Evolutionary conservation across 53 echinoderm and acorn worm species (phyloP).

Genomic region (Astropecten irregularis): DNA sequence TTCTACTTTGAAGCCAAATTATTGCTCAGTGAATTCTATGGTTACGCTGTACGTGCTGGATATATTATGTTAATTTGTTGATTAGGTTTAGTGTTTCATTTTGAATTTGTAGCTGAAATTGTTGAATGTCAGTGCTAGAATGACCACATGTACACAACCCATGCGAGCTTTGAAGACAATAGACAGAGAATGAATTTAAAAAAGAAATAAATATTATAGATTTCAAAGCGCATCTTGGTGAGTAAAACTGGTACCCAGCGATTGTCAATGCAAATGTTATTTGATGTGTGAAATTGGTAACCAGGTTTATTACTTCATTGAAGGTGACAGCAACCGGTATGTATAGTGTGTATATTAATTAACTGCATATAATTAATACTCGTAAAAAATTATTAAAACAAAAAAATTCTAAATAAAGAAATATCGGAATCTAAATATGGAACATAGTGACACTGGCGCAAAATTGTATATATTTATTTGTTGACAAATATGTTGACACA

Average conservation of each 20-base stretch:
- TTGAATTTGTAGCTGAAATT: neutral
- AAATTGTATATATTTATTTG: constrained; percentile 49
- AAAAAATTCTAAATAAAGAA: too few species aligned
- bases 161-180: too few species aligned
- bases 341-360: constrained; percentile 17
- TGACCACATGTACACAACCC: too few species aligned
- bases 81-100: neutral
- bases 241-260: constrained; percentile 16
- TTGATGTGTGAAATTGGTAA: constrained; percentile 16
- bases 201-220: neutral
- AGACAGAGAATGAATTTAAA: neutral
- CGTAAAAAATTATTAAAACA: too few species aligned
- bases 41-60: neutral
- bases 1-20: constrained; percentile 39
- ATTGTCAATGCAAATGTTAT: neutral
- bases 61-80: neutral
- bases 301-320: neutral
- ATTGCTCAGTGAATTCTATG: neutral
- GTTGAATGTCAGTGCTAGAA: neutral
- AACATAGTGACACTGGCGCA: neutral
- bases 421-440: neutral
- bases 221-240: neutral
- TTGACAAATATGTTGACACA: constrained; percentile 5
- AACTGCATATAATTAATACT: too few species aligned
- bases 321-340: neutral